A percentile compares a stretch with the other conserved stretches of the same genome.
These are phyloP conservation scores for Enhydra lutris DNA, from an alignment of 2,113 vertebrate species.

Conservation along the genomic window DNA sequence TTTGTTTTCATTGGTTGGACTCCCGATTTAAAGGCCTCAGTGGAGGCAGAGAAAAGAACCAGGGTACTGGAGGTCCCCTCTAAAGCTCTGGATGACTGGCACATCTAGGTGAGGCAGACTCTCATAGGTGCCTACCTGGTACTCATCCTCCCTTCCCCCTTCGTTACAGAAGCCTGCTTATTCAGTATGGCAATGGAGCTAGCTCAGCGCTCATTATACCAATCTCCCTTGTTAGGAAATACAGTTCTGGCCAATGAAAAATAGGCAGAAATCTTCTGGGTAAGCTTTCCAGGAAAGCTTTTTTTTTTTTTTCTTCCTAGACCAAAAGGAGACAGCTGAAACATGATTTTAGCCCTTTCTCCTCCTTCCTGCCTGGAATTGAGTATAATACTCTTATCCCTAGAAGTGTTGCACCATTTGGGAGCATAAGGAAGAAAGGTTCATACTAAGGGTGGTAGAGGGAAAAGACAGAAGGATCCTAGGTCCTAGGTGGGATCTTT, in stretches of 20 bases:
- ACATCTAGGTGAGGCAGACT: fast-evolving
- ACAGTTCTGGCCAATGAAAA: not conserved
- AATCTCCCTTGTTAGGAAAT: not conserved
- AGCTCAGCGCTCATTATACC: not conserved
- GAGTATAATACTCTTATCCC: not conserved
- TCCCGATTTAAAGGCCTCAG: not conserved
- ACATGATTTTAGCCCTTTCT: not conserved
- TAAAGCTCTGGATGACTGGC: not conserved
- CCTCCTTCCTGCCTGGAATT: not conserved
- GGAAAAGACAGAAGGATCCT: not conserved
- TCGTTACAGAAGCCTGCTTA: not conserved
- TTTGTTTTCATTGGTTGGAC: not conserved
- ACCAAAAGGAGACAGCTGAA: not conserved
- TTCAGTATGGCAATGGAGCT: not conserved
- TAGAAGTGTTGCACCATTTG: not conserved
- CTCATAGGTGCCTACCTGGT: fast-evolving
- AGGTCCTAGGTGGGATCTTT: not conserved
- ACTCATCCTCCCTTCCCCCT: not conserved
- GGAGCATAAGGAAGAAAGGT: not conserved
- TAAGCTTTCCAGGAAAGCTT: not conserved
- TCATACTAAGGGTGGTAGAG: not conserved
- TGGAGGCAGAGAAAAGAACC: not conserved
- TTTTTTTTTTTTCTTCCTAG: not conserved
- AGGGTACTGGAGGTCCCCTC: not conserved
- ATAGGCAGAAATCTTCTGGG: not conserved